phyloP scores from a whole-genome alignment of 2,113 vertebrate species.

The Zosterops hypoxanthus region DNA sequence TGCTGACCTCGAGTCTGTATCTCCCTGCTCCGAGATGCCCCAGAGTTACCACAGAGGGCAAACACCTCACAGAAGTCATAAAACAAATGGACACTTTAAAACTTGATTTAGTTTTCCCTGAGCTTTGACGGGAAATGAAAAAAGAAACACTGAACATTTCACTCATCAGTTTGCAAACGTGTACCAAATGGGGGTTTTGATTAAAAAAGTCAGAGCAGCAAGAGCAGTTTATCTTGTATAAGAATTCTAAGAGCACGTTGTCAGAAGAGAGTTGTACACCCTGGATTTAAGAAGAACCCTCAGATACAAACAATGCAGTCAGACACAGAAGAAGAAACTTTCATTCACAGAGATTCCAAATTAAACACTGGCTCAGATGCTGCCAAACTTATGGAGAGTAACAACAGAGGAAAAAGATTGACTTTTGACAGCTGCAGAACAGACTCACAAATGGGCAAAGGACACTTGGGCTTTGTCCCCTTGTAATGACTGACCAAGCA shows the following conservation, averaged over 20 bases:
- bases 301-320: neutral
- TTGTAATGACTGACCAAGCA: neutral
- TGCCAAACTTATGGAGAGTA: too few relatives aligned
- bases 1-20: neutral
- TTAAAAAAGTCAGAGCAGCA: neutral
- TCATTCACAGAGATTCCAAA: neutral
- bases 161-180: neutral
- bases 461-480: neutral
- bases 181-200: neutral
- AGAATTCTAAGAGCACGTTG: neutral
- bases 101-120: neutral
- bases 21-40: neutral
- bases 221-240: neutral
- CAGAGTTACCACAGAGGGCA: neutral
- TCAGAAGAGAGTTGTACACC: neutral
- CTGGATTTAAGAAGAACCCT: neutral
- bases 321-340: neutral
- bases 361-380: neutral
- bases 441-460: neutral
- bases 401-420: fast-evolving
- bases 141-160: neutral
- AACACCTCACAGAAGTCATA: neutral
- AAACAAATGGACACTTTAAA: neutral
- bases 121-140: neutral
- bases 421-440: neutral